Base-by-base conservation (phyloP, 2,888 invertebrate genomes). In the Noctua janthe region DNA sequence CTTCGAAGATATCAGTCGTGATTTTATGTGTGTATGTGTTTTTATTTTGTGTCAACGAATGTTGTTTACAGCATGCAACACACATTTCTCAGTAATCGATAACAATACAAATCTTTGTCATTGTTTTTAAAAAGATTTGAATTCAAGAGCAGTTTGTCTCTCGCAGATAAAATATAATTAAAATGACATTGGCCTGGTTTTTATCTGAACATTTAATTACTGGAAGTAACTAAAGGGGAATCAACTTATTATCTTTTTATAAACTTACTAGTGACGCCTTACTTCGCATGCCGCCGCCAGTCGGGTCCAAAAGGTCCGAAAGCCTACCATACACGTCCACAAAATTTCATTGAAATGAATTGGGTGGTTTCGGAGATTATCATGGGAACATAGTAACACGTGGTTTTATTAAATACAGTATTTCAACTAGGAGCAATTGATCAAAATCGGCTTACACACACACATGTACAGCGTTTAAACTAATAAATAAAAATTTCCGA, bases 121-220 rank as follows among this genome's bases (percentile, higher is more conserved):
- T 29, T 29, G 56, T 29, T 13, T 59, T 11, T 29, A 17, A 23
- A 39, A 29, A 6, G 6, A 23, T 29, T 17, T 8, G 17, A 6
- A 23, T 11, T 80, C 15, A 54, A 70, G 10, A 39, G 15, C 51
- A 67, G 15, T 75, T n/a, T 51, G 70, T 71, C 15, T 39, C 39
- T 69, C 23, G 23, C 35, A 71, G 56, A 67, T 62, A 35, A 76
- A 69, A 49, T 20, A 43, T 15, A 51, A 64, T 70, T 39, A 73
- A 73, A 73, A 70, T 73, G 64, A 64, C 82, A 73, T 70, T 77
- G 77, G 6, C 69, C 72, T 49, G 56, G 13, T 76, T 70, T 59
- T 69, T 82, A 72, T 69, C n/a, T 64, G 4, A 35, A 4, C n/a
- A 51, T 43, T 47, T 29, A 81, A 29, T 75, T n/a, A 81, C 17